Evolutionary conservation across 64 coral and sea anemone species (phyloP), one percentile per base, ranked within the genome.

Genomic region (Dendrophyllia cribrosa): DNA sequence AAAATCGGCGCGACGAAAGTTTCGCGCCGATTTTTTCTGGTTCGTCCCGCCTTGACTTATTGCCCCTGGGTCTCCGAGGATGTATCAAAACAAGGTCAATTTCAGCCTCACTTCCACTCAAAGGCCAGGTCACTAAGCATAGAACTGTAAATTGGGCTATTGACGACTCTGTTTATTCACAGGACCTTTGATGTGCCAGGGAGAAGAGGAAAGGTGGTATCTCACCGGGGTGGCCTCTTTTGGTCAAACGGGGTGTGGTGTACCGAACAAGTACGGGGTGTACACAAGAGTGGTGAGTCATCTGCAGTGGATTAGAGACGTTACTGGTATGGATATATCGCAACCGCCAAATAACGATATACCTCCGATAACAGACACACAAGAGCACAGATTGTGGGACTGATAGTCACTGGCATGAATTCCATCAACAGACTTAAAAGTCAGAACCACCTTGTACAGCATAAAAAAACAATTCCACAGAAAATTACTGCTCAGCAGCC

Each of bases 151-250:
- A 34, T 34, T 34, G 34, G 34, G 34, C 34, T 34, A 1, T 34
- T 34, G 2, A 56, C 53, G 53, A 56, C 44, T 74, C n/a, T 14
- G 15, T 62, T 17, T n/a, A 24, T 61, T 82, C 76, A 4, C 56
- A 95, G 94, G 94, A 4, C 94, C 94, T 45, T 60, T 95, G 82
- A 86, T 95, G 88, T 95, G 94, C 66, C 56, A 95, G 60, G 88
- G 83, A 44, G 55, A 73, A 5, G 75, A 58, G 44, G 72, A 48
- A 49, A 95, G 86, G 55, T 95, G 94, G 94, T 95, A 59, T 44
- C 49, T 95, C 10, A 83, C 89, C 11, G 94, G 94, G 6, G 72
- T 95, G 24, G 73, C 94, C 4, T 95, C 94, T 0, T 95, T 95
- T 87, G 94, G 94, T 58, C 94, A 95, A 66, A 69, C 85, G 3